Conservation (phyloP, 2,113 vertebrate genomes). For the Limnothrissa miodon region DNA sequence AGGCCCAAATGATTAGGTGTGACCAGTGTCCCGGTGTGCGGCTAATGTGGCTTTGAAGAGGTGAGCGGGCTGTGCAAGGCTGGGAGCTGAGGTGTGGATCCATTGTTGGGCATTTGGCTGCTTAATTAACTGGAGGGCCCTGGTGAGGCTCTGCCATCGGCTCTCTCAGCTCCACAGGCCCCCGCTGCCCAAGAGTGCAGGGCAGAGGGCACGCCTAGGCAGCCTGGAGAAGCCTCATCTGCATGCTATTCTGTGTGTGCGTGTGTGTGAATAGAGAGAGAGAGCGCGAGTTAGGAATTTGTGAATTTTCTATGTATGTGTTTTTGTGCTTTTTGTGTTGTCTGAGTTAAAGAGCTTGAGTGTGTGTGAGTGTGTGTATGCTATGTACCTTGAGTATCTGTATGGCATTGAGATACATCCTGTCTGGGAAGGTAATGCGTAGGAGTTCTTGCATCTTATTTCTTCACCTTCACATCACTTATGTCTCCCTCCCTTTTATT, state of each 20-base stretch:
- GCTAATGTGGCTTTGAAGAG: background rate
- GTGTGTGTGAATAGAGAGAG: constrained; percentile 3
- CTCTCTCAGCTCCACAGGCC: background rate
- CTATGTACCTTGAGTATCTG: background rate
- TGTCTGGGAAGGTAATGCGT: background rate
- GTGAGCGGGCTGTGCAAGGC: background rate
- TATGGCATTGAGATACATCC: background rate
- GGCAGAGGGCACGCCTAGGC: background rate
- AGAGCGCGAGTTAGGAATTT: background rate
- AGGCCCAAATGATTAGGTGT: background rate
- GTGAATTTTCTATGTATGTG: background rate
- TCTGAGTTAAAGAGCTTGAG: background rate
- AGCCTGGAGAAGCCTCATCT: background rate
- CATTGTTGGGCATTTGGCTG: background rate
- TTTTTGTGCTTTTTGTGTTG: too few species aligned
- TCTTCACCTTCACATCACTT: background rate
- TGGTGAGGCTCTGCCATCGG: background rate
- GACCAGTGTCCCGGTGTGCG: background rate
- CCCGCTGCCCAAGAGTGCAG: background rate
- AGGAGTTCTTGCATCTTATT: background rate
- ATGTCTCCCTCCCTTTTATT: background rate
- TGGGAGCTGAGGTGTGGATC: background rate
- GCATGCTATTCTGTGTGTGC: background rate
- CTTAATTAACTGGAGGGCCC: background rate
- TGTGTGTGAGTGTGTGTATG: background rate